Conservation (phyloP, 2,797 vertebrate genomes). For the Eospalax fontanierii region DNA sequence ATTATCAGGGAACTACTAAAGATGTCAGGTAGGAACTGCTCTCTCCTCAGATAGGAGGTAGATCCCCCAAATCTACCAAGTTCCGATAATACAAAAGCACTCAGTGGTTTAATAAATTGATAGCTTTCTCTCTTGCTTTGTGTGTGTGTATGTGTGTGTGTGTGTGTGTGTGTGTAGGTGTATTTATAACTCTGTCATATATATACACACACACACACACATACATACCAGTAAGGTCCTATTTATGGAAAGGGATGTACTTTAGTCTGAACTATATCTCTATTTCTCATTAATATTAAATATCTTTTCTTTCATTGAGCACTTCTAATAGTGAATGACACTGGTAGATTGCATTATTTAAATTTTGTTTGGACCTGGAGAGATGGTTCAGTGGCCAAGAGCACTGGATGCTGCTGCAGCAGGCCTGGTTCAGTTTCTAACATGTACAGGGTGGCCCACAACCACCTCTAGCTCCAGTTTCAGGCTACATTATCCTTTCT, state of each 20-base stretch:
- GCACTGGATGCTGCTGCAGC: neutral
- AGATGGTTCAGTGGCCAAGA: neutral
- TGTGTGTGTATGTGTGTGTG: neutral
- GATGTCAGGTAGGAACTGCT: neutral
- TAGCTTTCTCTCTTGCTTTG: neutral
- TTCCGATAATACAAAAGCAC: slow-evolving; percentile 5
- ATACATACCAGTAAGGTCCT: neutral
- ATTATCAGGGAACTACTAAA: neutral
- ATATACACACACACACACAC: neutral
- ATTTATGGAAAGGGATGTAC: neutral
- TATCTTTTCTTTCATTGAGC: neutral
- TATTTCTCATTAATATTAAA: neutral
- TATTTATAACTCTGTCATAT: neutral
- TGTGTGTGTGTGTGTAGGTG: neutral
- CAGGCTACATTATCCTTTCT: neutral
- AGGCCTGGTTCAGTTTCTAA: neutral
- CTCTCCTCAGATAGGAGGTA: accelerated
- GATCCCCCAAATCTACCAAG: neutral
- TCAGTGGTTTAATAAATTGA: neutral
- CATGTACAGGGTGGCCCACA: too few relatives aligned
- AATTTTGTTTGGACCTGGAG: neutral
- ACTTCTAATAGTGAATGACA: neutral
- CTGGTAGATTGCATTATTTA: slow-evolving; percentile 9
- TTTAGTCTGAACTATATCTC: slow-evolving; percentile 21
- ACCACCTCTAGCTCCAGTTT: neutral